Conservation (phyloP, 64 coral and sea anemone species). For the Montipora efflorescens region DNA sequence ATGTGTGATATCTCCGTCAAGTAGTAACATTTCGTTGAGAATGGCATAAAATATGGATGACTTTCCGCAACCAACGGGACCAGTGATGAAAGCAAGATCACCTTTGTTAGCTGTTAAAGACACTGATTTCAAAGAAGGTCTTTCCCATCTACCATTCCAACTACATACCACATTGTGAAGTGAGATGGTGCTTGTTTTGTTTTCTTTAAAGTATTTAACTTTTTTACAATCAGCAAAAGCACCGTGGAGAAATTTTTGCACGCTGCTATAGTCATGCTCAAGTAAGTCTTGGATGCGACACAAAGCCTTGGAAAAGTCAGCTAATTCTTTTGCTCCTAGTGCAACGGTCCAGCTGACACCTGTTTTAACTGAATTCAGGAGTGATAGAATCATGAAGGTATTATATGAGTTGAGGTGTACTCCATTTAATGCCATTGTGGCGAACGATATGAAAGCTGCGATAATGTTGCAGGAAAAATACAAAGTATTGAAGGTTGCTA, state of each 20-base stretch:
- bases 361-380: conserved; percentile 56
- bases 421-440: conserved; percentile 46
- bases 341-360: conserved; percentile 33
- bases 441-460: conserved; percentile 64
- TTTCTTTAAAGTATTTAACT: neutral
- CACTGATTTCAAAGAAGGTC: neutral
- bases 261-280: conserved; percentile 10
- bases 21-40: neutral
- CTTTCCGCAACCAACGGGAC: neutral
- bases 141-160: neutral
- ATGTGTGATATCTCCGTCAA: neutral
- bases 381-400: too few relatives aligned
- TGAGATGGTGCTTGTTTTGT: neutral
- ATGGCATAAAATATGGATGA: neutral
- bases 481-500: conserved; percentile 69
- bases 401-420: conserved; percentile 70
- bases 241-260: neutral
- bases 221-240: neutral
- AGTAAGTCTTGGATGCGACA: conserved; percentile 36
- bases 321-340: neutral
- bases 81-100: neutral
- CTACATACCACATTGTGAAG: neutral
- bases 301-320: conserved; percentile 26
- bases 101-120: neutral
- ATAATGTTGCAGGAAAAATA: conserved; percentile 61